Evolutionary conservation across 2,113 vertebrate genomes (phyloP).

Genomic region (Pseudorectes ferrugineus): DNA sequence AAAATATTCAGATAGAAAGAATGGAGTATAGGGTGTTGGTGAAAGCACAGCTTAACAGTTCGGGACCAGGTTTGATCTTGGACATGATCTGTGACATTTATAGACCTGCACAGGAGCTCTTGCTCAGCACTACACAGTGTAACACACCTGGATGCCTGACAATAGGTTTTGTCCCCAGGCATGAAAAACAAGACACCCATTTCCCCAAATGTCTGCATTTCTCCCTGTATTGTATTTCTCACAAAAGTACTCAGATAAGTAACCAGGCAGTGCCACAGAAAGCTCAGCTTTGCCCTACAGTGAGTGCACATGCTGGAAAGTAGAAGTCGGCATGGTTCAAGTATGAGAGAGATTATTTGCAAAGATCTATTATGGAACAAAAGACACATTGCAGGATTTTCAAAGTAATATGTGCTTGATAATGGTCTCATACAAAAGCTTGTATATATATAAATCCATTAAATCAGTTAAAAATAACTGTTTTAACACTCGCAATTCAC

Average conservation of each 20-base stretch:
- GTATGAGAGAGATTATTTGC: background rate
- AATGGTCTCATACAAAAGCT: background rate
- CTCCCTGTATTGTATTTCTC: background rate
- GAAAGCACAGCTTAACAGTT: conserved; percentile 6
- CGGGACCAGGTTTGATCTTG: background rate
- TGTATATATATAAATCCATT: background rate
- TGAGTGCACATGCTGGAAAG: background rate
- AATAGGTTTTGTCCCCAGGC: background rate
- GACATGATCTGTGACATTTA: background rate
- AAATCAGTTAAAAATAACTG: background rate
- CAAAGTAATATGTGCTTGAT: rapidly evolving
- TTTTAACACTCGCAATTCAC: background rate
- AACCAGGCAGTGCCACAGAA: background rate
- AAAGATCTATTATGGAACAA: background rate
- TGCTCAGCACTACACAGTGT: background rate
- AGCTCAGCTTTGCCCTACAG: background rate
- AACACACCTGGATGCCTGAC: background rate
- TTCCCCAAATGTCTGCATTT: background rate
- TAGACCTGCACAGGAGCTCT: background rate
- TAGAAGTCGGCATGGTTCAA: background rate
- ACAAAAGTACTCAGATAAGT: background rate
- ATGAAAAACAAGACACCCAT: background rate
- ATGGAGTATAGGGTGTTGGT: background rate
- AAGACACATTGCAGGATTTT: background rate
- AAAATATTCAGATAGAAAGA: conserved; percentile 21